Percentiles rank a stretch among this genome's conserved stretches.
These are phyloP conservation scores for Pelosia muscerda DNA, from an alignment of 2,888 invertebrate genomes.

Conservation along the genomic window DNA sequence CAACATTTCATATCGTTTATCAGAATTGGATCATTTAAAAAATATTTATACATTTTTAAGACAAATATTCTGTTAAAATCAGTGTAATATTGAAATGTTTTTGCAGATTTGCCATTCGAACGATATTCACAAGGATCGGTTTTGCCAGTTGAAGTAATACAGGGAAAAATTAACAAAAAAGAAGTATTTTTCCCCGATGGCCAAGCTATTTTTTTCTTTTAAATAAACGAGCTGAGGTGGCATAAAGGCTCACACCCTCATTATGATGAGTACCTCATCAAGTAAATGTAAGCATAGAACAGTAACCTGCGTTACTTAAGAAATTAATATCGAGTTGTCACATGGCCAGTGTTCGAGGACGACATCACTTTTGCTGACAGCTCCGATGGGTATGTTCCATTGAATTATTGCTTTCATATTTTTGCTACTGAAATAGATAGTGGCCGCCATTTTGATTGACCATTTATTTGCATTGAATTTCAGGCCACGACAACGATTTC, in stretches of 20 bases:
- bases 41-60: background rate
- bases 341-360: conserved; percentile 42
- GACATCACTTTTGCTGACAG: conserved; percentile 51
- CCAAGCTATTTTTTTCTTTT: conserved; percentile 58
- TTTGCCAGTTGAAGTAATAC: background rate
- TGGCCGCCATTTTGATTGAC: conserved; percentile 40
- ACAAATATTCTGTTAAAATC: conserved; percentile 1
- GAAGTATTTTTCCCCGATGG: conserved; percentile 47
- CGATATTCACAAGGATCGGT: background rate
- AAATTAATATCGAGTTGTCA: conserved; percentile 73
- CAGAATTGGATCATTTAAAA: background rate
- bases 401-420: conserved; percentile 47
- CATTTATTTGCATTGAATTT: conserved; percentile 41
- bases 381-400: conserved; percentile 30
- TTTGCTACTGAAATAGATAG: conserved; percentile 38
- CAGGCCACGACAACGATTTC: conserved; percentile 5
- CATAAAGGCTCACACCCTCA: conserved; percentile 65
- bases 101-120: too few species aligned
- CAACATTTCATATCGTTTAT: background rate
- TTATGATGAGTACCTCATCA: conserved; percentile 68
- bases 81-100: background rate
- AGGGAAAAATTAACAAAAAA: background rate
- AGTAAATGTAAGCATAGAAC: conserved; percentile 68
- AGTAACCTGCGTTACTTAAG: conserved; percentile 66
- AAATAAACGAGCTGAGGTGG: conserved; percentile 56